phyloP scores from a whole-genome alignment of 1,140 invertebrate genomes.

The Drosophila gunungcola region DNA sequence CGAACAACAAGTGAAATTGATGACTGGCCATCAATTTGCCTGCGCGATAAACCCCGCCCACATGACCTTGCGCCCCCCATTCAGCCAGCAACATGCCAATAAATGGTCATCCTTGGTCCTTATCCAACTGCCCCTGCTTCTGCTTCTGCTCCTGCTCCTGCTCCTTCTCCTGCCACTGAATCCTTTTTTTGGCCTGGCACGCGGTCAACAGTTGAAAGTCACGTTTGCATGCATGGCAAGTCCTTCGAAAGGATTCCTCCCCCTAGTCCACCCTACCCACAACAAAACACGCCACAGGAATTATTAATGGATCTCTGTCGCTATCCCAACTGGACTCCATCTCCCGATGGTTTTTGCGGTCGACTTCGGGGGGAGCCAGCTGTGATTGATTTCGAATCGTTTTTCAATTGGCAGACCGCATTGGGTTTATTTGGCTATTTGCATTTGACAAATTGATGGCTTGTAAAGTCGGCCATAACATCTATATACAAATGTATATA shows the following conservation, averaged over 20 bases:
- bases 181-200: constrained; percentile 40
- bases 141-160: not conserved
- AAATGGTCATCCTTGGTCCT: constrained; percentile 58
- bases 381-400: constrained; percentile 84
- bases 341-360: constrained; percentile 38
- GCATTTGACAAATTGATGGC: constrained; percentile 83
- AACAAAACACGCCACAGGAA: constrained; percentile 80
- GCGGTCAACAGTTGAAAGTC: constrained; percentile 78
- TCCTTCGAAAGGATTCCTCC: constrained; percentile 42
- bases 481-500: constrained; percentile 4
- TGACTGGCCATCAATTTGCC: constrained; percentile 81
- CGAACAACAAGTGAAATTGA: constrained; percentile 79
- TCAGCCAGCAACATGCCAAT: constrained; percentile 65
- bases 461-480: constrained; percentile 76
- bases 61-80: constrained; percentile 47
- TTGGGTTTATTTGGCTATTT: constrained; percentile 79
- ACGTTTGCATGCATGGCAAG: constrained; percentile 68
- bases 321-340: constrained; percentile 26
- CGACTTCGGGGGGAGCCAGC: constrained; percentile 24
- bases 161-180: not conserved
- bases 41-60: constrained; percentile 56
- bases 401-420: constrained; percentile 79
- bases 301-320: constrained; percentile 76
- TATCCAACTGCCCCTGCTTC: constrained; percentile 1
- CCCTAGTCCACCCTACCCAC: not conserved